Conservation (phyloP, 2,888 invertebrate species). For the Gonocerus acuteangulatus region DNA sequence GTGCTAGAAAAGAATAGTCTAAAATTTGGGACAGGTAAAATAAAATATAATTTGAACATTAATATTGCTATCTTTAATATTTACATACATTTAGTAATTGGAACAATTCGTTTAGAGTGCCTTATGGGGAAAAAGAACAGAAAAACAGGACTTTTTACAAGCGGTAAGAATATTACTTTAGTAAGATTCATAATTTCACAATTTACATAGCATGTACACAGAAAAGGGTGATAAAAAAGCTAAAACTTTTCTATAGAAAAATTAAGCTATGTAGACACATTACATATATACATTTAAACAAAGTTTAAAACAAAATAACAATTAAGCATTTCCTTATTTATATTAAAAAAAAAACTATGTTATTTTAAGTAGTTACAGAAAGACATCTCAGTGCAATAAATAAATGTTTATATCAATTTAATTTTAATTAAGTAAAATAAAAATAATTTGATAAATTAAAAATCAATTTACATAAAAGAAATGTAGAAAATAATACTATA, state of each 20-base stretch:
- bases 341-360: constrained; percentile 5
- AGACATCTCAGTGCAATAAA: constrained; percentile 19
- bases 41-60: background rate
- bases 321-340: constrained; percentile 11
- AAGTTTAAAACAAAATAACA: constrained; percentile 13
- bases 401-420: background rate
- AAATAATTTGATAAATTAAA: constrained; percentile 7
- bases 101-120: constrained; percentile 10
- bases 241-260: no score
- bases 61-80: constrained; percentile 18
- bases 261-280: background rate
- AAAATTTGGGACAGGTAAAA: no score
- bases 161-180: background rate
- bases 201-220: no score
- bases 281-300: constrained; percentile 1
- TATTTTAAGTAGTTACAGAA: constrained; percentile 5
- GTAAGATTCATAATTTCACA: no score
- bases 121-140: background rate
- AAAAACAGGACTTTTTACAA: constrained; percentile 14
- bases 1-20: no score
- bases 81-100: constrained; percentile 1
- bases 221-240: no score
- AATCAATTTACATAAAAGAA: constrained; percentile 4
- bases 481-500: background rate
- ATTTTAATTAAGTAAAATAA: constrained; percentile 11